Evolutionary conservation across 92 coral and sea anemone species (phyloP).

Genomic region (Porites rus): DNA sequence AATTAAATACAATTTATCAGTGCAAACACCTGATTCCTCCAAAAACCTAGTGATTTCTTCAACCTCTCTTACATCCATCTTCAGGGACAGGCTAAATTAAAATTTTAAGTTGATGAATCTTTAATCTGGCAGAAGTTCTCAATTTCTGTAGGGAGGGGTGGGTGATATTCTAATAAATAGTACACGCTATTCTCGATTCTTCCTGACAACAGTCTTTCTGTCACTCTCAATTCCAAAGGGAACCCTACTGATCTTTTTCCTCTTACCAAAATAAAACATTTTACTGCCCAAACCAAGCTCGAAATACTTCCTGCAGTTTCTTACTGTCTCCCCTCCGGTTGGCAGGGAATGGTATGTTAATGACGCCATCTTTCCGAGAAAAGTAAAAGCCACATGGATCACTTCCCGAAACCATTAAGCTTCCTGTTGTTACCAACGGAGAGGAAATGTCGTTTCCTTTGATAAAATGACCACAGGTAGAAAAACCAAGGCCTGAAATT

Average conservation of each 20-base stretch:
- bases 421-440: neutral
- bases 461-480: neutral
- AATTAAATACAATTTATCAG: neutral
- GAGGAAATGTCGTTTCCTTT: neutral
- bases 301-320: neutral
- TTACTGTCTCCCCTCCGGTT: neutral
- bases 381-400: neutral
- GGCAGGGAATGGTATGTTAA: neutral
- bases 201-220: too few relatives aligned
- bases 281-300: too few relatives aligned
- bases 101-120: neutral
- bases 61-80: neutral
- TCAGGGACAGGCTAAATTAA: neutral
- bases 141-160: neutral
- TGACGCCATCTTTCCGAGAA: constrained; percentile 18
- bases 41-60: neutral
- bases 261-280: neutral
- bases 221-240: neutral
- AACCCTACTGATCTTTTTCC: neutral
- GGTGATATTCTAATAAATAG: neutral
- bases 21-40: neutral
- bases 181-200: neutral
- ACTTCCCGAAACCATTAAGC: neutral
- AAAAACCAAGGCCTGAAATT: neutral
- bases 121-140: neutral